Evolutionary conservation across 2,797 vertebrate genomes (phyloP).

Genomic region (Poecilia wingei): DNA sequence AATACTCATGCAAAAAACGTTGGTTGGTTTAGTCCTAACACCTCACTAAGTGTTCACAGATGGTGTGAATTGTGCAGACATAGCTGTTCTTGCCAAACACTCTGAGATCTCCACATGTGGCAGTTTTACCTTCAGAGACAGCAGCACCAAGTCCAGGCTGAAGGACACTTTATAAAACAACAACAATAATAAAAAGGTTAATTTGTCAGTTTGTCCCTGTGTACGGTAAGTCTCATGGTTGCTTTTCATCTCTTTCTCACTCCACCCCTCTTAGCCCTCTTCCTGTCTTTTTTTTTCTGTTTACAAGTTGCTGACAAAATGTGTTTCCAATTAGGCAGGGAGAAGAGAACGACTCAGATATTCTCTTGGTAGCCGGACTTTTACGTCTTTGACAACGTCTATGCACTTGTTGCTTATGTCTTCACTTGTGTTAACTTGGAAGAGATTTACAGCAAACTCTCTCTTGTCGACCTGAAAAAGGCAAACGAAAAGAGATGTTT

Average conservation of each 20-base stretch:
- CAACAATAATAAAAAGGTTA: slow-evolving; percentile 41
- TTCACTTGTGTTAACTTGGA: slow-evolving; percentile 14
- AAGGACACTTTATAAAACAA: not conserved
- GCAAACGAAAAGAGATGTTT: not conserved
- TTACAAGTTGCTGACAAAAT: slow-evolving; percentile 71
- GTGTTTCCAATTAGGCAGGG: slow-evolving; percentile 75
- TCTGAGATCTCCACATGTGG: slow-evolving; percentile 25
- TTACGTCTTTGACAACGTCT: not conserved
- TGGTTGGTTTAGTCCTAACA: slow-evolving; percentile 61
- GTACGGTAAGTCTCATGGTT: slow-evolving; percentile 27
- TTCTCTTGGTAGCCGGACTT: slow-evolving; percentile 15
- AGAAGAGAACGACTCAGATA: slow-evolving; percentile 46
- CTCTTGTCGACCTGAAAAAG: not conserved
- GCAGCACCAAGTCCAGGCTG: slow-evolving; percentile 2
- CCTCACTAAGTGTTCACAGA: slow-evolving; percentile 73
- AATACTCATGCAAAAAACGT: slow-evolving; percentile 35
- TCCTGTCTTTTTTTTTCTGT: slow-evolving; percentile 53
- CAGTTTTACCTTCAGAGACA: slow-evolving; percentile 26
- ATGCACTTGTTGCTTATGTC: slow-evolving; percentile 26
- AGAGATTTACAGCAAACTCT: not conserved
- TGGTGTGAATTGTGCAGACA: slow-evolving; percentile 55
- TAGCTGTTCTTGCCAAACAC: slow-evolving; percentile 36
- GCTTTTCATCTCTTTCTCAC: slow-evolving; percentile 24
- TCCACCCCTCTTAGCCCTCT: slow-evolving; percentile 40
- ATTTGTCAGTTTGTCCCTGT: slow-evolving; percentile 54